Evolutionary conservation across 1,140 invertebrate species (phyloP).

Genomic region (Lanistes nyassanus): DNA sequence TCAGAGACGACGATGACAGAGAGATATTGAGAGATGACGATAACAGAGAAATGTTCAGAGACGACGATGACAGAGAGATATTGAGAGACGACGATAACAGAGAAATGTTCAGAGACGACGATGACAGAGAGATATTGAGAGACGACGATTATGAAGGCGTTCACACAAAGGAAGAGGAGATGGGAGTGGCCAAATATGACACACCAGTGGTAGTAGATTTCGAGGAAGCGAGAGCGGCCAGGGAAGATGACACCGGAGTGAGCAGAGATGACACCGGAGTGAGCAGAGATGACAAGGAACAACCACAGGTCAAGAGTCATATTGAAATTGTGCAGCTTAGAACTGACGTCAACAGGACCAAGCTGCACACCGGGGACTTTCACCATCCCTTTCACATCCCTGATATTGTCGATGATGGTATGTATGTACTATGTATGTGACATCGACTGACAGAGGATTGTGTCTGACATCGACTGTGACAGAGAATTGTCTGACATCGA

Average conservation of each 20-base stretch:
- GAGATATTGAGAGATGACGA: slow-evolving; percentile 4
- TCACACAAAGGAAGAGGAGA: not conserved
- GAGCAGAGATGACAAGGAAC: not conserved
- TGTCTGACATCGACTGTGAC: too few species aligned
- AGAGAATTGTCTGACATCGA: too few species aligned
- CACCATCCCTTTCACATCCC: slow-evolving; percentile 11
- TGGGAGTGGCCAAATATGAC: too few species aligned
- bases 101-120: not conserved
- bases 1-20: too few species aligned
- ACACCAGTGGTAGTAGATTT: not conserved
- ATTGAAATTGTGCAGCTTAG: not conserved
- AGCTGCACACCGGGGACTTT: not conserved
- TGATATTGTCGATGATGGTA: slow-evolving; percentile 1
- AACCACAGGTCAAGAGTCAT: not conserved
- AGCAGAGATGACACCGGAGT: not conserved
- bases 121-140: not conserved
- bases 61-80: not conserved
- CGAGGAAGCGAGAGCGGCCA: not conserved
- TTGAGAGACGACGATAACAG: not conserved
- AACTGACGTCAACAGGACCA: not conserved
- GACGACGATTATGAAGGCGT: too few species aligned
- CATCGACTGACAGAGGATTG: too few species aligned
- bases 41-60: not conserved
- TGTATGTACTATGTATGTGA: too few species aligned
- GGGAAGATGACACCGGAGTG: not conserved